A percentile compares a stretch with the other conserved stretches of the same genome.
Conservation (phyloP, 2,797 vertebrate genomes). For the Pipistrellus pygmaeus region DNA sequence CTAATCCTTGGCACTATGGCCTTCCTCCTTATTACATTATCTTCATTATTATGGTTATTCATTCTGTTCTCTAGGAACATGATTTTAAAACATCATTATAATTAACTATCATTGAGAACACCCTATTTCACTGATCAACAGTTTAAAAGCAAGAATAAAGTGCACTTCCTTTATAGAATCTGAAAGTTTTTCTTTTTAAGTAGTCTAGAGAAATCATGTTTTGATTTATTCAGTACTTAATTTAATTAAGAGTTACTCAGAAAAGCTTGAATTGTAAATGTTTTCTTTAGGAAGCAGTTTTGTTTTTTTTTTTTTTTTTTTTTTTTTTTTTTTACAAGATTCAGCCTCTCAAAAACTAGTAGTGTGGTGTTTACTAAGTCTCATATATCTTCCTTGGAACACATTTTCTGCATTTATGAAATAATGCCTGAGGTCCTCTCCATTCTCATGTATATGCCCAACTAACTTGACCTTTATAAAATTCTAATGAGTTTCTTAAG, state of each 20-base stretch:
- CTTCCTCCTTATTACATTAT: background rate
- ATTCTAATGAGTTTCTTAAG: background rate
- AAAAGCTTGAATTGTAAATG: slow-evolving; percentile 4
- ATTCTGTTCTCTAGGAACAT: slow-evolving; percentile 2
- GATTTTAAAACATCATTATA: slow-evolving; percentile 27
- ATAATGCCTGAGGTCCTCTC: background rate
- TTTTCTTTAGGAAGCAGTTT: background rate
- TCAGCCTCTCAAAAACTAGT: background rate
- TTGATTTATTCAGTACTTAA: slow-evolving; percentile 50
- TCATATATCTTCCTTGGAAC: background rate
- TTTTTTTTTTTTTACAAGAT: background rate
- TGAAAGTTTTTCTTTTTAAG: background rate
- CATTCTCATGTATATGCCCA: background rate
- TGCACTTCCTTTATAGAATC: background rate
- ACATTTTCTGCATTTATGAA: slow-evolving; percentile 15
- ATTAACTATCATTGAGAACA: background rate
- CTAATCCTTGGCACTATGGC: background rate
- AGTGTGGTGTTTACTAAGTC: background rate
- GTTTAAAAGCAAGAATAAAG: background rate
- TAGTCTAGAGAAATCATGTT: slow-evolving; percentile 28
- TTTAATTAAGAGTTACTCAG: slow-evolving; percentile 43
- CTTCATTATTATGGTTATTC: background rate
- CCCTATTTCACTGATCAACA: background rate
- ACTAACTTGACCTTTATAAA: background rate
- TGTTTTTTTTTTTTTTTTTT: no score